A percentile compares a stretch with the other conserved stretches of the same genome.
These are phyloP conservation scores for Drosophila bunnanda DNA, from an alignment of 2,888 invertebrate genomes.

Conservation along the genomic window DNA sequence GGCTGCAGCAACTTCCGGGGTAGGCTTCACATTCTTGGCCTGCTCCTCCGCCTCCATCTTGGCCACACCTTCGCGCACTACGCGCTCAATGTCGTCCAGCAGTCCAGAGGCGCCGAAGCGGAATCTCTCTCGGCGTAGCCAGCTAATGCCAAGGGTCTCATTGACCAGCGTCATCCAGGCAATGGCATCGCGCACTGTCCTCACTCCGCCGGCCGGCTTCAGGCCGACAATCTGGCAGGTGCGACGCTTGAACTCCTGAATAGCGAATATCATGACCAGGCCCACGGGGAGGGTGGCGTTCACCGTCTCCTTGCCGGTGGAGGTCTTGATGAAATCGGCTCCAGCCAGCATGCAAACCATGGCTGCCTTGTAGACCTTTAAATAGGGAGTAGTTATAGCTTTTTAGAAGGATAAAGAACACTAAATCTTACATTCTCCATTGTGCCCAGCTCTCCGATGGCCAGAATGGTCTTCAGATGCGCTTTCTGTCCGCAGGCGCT, in stretches of 20 bases:
- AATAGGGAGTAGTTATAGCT: background rate
- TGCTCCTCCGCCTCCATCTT: conserved; percentile 39
- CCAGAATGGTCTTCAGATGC: conserved; percentile 96
- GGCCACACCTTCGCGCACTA: conserved; percentile 71
- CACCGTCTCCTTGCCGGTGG: conserved; percentile 97
- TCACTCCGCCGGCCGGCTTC: conserved; percentile 99
- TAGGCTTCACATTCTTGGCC: background rate
- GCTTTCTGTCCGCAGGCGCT: conserved; percentile 89
- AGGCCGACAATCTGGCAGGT: conserved; percentile 94
- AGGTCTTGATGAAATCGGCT: conserved; percentile 99
- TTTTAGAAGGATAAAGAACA: background rate
- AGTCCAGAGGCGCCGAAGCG: conserved; percentile 98
- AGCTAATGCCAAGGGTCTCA: conserved; percentile 93
- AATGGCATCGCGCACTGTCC: conserved; percentile 92
- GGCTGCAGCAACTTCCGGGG: background rate
- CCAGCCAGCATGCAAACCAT: conserved; percentile 98
- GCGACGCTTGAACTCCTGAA: conserved; percentile 89
- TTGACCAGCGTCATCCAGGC: conserved; percentile 94
- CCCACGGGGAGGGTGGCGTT: conserved; percentile 97
- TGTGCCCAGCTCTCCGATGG: conserved; percentile 95
- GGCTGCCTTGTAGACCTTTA: conserved; percentile 92
- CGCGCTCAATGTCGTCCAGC: conserved; percentile 90
- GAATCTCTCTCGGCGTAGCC: conserved; percentile 92
- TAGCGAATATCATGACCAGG: conserved; percentile 97
- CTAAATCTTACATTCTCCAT: conserved; percentile 88